Percentiles rank a stretch among this genome's conserved stretches.
These are phyloP conservation scores for Lutjanus erythropterus DNA, from an alignment of 2,113 vertebrate genomes.

Conservation along the genomic window DNA sequence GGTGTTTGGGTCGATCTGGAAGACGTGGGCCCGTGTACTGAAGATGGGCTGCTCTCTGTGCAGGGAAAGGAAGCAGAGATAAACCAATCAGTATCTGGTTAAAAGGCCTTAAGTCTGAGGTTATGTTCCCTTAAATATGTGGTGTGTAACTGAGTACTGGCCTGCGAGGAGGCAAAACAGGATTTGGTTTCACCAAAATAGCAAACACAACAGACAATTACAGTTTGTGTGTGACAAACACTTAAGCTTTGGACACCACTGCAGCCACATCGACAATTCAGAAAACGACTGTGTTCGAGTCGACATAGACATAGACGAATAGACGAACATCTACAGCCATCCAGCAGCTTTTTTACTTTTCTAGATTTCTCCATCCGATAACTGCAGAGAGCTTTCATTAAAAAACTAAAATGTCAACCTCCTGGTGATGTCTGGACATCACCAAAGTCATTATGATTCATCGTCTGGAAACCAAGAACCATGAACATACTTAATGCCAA, in stretches of 20 bases:
- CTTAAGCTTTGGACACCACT: background rate
- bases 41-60: conserved; percentile 98
- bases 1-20: conserved; percentile 98
- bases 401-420: no score
- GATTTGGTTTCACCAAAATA: background rate
- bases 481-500: no score
- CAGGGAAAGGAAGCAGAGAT: background rate
- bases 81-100: background rate
- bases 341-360: no score
- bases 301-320: background rate
- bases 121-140: background rate
- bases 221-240: background rate
- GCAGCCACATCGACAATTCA: background rate
- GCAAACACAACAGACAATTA: background rate
- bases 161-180: background rate
- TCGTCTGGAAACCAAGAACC: no score
- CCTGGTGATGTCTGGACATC: no score
- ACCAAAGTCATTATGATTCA: no score
- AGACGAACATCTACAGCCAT: background rate
- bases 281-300: background rate
- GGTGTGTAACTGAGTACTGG: background rate
- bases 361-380: no score
- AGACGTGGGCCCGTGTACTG: conserved; percentile 97
- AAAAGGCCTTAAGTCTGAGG: background rate
- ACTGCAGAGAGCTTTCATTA: no score